Conservation (phyloP, 2,888 invertebrate genomes). For the Norana najaformis region DNA sequence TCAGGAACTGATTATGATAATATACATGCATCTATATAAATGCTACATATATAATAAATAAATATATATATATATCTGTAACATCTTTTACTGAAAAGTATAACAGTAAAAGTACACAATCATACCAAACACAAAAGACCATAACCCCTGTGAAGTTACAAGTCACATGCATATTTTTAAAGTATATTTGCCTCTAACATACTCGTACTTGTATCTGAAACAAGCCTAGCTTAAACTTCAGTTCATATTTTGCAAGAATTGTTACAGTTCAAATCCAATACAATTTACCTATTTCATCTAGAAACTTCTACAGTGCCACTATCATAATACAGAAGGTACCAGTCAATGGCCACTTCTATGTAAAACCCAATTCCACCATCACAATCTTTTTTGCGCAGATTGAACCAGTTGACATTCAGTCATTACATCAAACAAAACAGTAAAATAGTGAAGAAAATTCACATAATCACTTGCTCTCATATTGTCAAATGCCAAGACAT, state of each 20-base stretch:
- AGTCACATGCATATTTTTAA: neutral
- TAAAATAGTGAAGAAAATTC: too few species aligned
- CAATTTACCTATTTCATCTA: neutral
- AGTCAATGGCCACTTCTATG: neutral
- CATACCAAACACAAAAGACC: too few species aligned
- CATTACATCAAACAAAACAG: neutral
- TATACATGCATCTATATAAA: too few species aligned
- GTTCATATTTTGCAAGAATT: neutral
- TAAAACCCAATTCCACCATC: neutral
- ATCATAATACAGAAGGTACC: neutral
- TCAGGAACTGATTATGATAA: too few species aligned
- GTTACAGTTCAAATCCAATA: neutral
- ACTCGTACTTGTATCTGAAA: neutral
- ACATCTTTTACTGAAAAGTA: too few species aligned
- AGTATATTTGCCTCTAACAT: neutral
- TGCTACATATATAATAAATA: too few species aligned
- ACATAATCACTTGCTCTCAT: neutral
- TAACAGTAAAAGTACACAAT: too few species aligned
- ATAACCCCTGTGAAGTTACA: neutral
- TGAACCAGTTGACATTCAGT: neutral
- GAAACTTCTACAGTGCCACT: neutral
- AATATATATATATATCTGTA: too few species aligned
- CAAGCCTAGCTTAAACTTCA: neutral
- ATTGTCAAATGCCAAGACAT: neutral
- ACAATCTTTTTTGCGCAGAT: neutral